Evolutionary conservation across 2,888 invertebrate species (phyloP).

Genomic region (Drosophila ustulata): DNA sequence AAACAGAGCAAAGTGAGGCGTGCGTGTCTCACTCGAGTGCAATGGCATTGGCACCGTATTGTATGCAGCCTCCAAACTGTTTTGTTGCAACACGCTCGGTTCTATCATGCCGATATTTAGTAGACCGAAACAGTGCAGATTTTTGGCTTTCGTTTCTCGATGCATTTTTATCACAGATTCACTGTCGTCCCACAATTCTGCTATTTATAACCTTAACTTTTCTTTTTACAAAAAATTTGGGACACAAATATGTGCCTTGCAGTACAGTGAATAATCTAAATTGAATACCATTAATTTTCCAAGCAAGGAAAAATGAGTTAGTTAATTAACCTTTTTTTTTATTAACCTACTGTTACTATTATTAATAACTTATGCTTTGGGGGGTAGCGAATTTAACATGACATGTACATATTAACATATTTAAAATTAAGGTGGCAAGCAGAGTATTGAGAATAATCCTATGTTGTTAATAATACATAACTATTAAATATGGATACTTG

Average conservation of each 20-base stretch:
- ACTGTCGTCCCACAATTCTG: conserved; percentile 56
- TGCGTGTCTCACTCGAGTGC: conserved; percentile 57
- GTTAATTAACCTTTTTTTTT: too few species aligned
- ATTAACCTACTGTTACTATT: too few species aligned
- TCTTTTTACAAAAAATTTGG: conserved; percentile 37
- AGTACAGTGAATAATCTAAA: conserved; percentile 4
- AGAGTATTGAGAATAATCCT: too few species aligned
- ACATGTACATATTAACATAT: too few species aligned
- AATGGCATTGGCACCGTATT: conserved; percentile 40
- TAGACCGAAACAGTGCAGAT: conserved; percentile 65
- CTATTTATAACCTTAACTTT: conserved; percentile 48
- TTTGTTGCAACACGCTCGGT: conserved; percentile 28
- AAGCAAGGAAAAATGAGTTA: not conserved
- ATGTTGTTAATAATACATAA: too few species aligned
- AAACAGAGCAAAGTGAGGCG: conserved; percentile 42
- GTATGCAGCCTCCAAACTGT: conserved; percentile 19
- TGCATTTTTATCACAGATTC: conserved; percentile 53
- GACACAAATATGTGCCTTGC: not conserved
- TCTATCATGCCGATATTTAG: conserved; percentile 49
- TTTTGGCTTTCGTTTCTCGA: conserved; percentile 39
- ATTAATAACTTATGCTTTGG: too few species aligned
- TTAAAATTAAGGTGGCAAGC: too few species aligned
- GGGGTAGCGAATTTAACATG: too few species aligned
- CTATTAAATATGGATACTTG: too few species aligned
- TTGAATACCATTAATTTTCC: not conserved